phyloP scores from a whole-genome alignment of 2,113 vertebrate genomes.

The Cyprinodon variegatus region DNA sequence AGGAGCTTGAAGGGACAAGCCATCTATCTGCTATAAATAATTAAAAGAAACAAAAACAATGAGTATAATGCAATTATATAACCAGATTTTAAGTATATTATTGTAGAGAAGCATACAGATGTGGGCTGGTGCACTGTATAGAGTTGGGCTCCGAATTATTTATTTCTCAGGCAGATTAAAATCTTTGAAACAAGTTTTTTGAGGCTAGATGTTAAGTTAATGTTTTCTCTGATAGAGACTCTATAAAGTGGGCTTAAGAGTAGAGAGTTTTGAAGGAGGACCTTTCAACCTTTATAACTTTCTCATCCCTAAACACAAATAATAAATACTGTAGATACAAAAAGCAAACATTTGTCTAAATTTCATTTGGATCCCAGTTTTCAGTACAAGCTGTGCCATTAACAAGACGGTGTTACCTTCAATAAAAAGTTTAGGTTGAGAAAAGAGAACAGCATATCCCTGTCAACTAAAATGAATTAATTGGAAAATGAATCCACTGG shows the following conservation, averaged over 20 bases:
- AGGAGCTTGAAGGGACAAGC: background rate
- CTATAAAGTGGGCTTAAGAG: background rate
- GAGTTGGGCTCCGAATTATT: background rate
- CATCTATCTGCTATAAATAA: constrained; percentile 2
- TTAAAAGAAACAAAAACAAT: background rate
- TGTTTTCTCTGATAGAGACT: background rate
- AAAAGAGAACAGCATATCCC: constrained; percentile 7
- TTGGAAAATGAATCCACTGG: constrained; percentile 13
- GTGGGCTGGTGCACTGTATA: background rate
- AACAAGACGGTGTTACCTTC: background rate
- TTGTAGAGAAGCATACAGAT: constrained; percentile 9
- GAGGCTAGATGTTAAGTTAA: background rate
- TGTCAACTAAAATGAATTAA: constrained; percentile 21
- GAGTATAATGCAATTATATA: background rate
- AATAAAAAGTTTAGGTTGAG: constrained; percentile 3
- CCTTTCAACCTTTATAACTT: too few species aligned
- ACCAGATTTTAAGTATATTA: background rate
- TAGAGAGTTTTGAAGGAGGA: background rate
- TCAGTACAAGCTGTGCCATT: background rate
- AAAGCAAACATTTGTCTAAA: background rate
- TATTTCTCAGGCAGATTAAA: background rate
- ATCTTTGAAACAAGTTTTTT: background rate
- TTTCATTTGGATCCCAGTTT: background rate
- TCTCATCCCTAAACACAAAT: too few species aligned
- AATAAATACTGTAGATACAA: background rate